phyloP scores from a whole-genome alignment of 1,140 invertebrate genomes.

The Parapsyche elsis region DNA sequence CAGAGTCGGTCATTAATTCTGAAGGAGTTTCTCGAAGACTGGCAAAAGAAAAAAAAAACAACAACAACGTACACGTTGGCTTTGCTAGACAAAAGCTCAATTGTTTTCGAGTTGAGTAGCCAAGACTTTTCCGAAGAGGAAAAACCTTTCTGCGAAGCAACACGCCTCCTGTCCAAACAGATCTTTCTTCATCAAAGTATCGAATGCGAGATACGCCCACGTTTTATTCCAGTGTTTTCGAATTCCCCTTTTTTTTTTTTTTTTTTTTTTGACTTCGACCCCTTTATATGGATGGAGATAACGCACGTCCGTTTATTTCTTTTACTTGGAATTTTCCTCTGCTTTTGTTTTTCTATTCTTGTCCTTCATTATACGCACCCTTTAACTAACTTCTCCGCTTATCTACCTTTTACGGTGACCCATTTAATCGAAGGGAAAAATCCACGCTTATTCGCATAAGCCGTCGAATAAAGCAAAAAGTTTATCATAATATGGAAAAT shows the following conservation, averaged over 20 bases:
- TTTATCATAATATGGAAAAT: background rate
- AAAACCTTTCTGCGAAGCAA: constrained; percentile 1
- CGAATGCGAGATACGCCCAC: constrained; percentile 13
- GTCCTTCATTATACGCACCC: background rate
- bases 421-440: background rate
- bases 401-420: constrained; percentile 1
- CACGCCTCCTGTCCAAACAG: constrained; percentile 14
- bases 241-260: background rate
- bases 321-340: too few relatives aligned
- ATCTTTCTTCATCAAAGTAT: constrained; percentile 30
- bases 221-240: background rate
- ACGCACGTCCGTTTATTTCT: background rate
- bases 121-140: background rate
- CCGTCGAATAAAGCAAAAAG: background rate
- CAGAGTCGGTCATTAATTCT: background rate
- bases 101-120: background rate
- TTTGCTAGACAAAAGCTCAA: constrained; percentile 12
- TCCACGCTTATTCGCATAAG: background rate
- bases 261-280: background rate
- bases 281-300: background rate
- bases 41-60: background rate
- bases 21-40: too few relatives aligned
- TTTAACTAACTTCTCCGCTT: constrained; percentile 6
- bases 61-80: background rate
- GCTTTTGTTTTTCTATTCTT: too few relatives aligned